A percentile compares a stretch with the other conserved stretches of the same genome.
phyloP scores from a whole-genome alignment of 1,140 invertebrate species.

The Lutraria rhynchaena region DNA sequence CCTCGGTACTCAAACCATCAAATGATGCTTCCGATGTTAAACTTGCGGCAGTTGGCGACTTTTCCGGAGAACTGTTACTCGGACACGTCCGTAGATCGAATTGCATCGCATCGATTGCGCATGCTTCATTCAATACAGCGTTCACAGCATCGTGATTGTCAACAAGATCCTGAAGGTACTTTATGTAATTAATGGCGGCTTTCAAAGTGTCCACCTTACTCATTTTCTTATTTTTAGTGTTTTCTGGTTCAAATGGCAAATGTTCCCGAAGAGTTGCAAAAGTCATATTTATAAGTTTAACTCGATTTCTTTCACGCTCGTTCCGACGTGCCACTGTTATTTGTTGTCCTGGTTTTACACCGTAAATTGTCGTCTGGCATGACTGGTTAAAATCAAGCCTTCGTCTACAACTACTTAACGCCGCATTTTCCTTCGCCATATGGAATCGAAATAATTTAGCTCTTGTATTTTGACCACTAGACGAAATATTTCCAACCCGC shows the following conservation, averaged over 20 bases:
- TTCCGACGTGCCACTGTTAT: constrained; percentile 95
- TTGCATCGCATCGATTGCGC: constrained; percentile 43
- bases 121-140: constrained; percentile 31
- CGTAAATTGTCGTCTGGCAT: constrained; percentile 62
- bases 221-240: constrained; percentile 79
- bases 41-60: constrained; percentile 50
- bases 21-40: constrained; percentile 90
- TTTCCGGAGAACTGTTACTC: constrained; percentile 6
- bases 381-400: constrained; percentile 75
- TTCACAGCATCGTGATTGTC: constrained; percentile 81
- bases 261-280: constrained; percentile 78
- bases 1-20: constrained; percentile 91
- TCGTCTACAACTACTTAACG: constrained; percentile 58
- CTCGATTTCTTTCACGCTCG: constrained; percentile 95
- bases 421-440: constrained; percentile 62
- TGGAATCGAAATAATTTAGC: constrained; percentile 60
- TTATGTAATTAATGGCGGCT: constrained; percentile 96
- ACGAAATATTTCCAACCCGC: constrained; percentile 29
- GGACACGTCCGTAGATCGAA: constrained; percentile 47
- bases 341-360: constrained; percentile 82
- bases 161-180: constrained; percentile 91
- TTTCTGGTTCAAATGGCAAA: constrained; percentile 71
- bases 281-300: constrained; percentile 93
- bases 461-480: constrained; percentile 27
- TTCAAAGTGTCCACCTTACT: constrained; percentile 96